These are phyloP conservation scores for Wiebesia pumilae DNA, from an alignment of 1,140 invertebrate genomes.

Conservation along the genomic window DNA sequence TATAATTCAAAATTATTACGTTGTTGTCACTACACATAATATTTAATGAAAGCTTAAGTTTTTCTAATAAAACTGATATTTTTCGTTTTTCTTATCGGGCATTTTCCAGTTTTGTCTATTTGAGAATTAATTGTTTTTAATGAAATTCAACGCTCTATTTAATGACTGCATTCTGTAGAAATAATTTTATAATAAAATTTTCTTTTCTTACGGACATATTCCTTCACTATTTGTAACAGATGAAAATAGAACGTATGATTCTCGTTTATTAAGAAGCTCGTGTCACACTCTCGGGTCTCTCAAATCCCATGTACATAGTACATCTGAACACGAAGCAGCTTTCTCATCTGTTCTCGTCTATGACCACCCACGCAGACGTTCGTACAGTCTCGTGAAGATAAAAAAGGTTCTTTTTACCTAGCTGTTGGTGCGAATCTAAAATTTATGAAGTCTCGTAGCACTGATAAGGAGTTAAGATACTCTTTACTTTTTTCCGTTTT, in stretches of 20 bases:
- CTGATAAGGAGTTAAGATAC: slow-evolving; percentile 39
- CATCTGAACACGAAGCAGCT: not conserved
- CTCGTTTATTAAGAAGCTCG: not conserved
- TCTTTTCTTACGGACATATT: not conserved
- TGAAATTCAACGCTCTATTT: not conserved
- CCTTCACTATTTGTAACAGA: not conserved
- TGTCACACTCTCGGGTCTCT: not conserved
- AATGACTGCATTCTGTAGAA: not conserved
- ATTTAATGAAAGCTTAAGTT: too few relatives aligned
- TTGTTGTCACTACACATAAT: too few relatives aligned
- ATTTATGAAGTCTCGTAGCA: slow-evolving; percentile 20
- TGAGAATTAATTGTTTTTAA: too few relatives aligned
- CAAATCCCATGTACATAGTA: not conserved
- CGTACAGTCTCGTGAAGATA: not conserved
- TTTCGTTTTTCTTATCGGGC: too few relatives aligned
- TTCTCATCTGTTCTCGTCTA: not conserved
- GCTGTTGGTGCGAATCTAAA: not conserved
- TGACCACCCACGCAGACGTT: not conserved
- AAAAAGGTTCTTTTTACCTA: not conserved
- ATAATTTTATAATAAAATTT: not conserved
- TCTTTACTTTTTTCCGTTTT: not conserved
- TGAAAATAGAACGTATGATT: not conserved
- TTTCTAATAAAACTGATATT: too few relatives aligned
- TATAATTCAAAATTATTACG: too few relatives aligned
- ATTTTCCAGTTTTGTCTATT: too few relatives aligned